Conservation (phyloP, 2,888 invertebrate species). For the Phyto melanocephala region DNA sequence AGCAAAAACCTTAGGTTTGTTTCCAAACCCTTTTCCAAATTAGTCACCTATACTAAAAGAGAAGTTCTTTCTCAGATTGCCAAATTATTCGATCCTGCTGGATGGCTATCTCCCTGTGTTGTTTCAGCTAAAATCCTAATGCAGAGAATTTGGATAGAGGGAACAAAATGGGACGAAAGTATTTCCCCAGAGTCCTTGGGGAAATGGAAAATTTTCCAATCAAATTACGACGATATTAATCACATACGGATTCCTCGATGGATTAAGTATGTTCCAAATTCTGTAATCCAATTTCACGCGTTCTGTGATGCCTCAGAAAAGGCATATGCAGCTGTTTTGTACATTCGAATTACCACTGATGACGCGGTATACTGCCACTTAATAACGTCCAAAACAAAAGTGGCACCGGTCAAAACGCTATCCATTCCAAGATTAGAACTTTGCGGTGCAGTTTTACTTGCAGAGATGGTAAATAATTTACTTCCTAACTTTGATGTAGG, state of each 20-base stretch:
- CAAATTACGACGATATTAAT: background rate
- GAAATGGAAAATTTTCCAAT: background rate
- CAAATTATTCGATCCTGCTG: background rate
- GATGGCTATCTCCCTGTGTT: background rate
- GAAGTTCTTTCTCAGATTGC: background rate
- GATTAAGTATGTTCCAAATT: background rate
- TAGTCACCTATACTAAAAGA: background rate
- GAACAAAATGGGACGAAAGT: background rate
- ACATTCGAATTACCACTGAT: background rate
- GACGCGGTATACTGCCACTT: background rate
- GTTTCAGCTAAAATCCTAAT: background rate
- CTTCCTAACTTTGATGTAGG: background rate
- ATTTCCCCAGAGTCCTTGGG: background rate
- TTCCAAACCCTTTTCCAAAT: background rate
- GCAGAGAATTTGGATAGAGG: background rate
- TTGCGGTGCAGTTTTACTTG: slow-evolving; percentile 13
- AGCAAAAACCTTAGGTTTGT: background rate
- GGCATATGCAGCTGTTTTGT: background rate
- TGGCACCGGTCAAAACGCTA: background rate
- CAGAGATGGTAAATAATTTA: background rate
- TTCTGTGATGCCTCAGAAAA: slow-evolving; percentile 14
- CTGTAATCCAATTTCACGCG: background rate
- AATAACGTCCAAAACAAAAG: background rate
- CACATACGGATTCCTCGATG: background rate
- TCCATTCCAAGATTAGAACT: slow-evolving; percentile 24